A percentile compares a stretch with the other conserved stretches of the same genome.
phyloP scores from a whole-genome alignment of 92 coral and sea anemone species.

The Bergia sp. region DNA sequence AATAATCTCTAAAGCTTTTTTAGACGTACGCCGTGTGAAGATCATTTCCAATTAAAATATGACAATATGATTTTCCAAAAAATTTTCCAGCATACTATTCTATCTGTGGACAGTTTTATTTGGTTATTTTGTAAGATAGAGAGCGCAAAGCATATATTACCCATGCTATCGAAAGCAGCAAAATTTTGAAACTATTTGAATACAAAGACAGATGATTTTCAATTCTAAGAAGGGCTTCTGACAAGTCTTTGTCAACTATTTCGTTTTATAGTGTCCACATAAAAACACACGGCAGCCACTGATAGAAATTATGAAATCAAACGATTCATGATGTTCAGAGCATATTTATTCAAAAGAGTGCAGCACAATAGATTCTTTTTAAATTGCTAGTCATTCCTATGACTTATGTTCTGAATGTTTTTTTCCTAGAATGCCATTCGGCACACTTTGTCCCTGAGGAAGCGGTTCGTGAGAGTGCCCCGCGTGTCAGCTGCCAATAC shows the following conservation, averaged over 20 bases:
- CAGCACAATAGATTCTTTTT: not conserved
- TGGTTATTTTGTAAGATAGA: not conserved
- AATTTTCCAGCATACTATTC: not conserved
- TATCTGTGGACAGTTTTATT: not conserved
- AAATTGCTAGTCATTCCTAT: not conserved
- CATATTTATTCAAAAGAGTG: not conserved
- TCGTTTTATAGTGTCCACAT: not conserved
- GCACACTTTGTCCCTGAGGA: conserved; percentile 39
- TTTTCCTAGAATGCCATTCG: conserved; percentile 43
- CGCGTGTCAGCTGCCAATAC: conserved; percentile 46
- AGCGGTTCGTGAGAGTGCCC: conserved; percentile 35
- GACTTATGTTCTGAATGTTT: not conserved
- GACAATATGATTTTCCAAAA: not conserved
- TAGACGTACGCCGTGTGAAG: not conserved
- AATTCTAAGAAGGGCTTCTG: not conserved
- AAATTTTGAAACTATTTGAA: not conserved
- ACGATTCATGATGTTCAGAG: not conserved
- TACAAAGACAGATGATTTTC: not conserved
- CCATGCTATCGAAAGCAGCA: not conserved
- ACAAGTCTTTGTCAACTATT: not conserved
- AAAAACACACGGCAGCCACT: not conserved
- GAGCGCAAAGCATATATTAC: not conserved
- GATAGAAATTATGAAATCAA: conserved; percentile 1
- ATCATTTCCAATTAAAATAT: not conserved
- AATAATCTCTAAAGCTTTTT: not conserved